Base-by-base conservation (phyloP, 2,113 vertebrate genomes). In the Gila orcuttii region DNA sequence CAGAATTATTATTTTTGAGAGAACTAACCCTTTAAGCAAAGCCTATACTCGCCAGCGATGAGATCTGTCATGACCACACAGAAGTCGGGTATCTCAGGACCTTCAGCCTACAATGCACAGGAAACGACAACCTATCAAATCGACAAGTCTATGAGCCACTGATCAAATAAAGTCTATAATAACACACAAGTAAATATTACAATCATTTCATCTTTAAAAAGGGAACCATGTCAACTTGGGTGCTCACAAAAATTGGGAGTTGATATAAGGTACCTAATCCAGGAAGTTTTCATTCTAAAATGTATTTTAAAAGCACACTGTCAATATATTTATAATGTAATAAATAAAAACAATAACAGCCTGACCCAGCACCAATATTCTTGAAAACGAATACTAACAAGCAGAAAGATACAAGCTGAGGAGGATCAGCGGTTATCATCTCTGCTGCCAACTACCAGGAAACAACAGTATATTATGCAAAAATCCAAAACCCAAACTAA, bases 71-170 rank as follows among this genome's bases (percentile, higher is more conserved):
- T 21, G 79, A 80, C 79, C 59, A 47, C 36, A 28, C 15, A 15
- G 39, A 39, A 28, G 23, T 66, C 55, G 17, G 59, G 36, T 28
- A 45, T 64, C 59, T 68, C 62, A 64, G 45, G 79, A 52, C 45
- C 79, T 82, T 82, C 25, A 82, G 62, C 19, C 45, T 52, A 68
- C 62, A 82, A 69, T 23, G 17, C 17, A 23, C 79, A 82, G 79
- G 79, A 82, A 82, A 82, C 5, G 11, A 82, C 42, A 82, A 15
- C 60, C 60, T 45, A 25, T 31, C 62, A 68, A 33, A 33, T 68
- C 28, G 2, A 42, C 39, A 47, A 28, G 42, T 31, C 36, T 12
- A 50, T 81, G 79, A 82, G 45, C 69, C 80, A 68, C 59, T 47
- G 80, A 52, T 64, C 15, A 47, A 69, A 36, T 33, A 33, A 64